Evolutionary conservation across 2,888 invertebrate species (phyloP).

Genomic region (Cerastis leucographa): DNA sequence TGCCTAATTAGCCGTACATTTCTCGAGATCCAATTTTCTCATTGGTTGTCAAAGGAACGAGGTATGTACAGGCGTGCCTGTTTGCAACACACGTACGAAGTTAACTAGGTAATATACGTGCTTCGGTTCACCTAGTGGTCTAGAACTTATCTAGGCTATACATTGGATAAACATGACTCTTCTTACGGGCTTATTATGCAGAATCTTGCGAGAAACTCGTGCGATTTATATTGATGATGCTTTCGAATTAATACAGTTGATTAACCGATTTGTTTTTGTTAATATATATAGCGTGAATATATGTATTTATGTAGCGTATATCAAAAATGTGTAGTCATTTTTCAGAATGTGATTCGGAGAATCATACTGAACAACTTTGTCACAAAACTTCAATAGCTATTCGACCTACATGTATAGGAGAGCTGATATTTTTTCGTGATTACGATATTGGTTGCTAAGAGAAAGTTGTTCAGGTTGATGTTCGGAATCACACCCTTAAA

Average conservation of each 20-base stretch:
- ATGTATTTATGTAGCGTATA: not conserved
- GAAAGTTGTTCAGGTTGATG: no score
- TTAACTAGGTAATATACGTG: constrained; percentile 59
- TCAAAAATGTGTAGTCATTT: not conserved
- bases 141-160: constrained; percentile 49
- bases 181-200: constrained; percentile 48
- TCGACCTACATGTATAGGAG: no score
- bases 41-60: constrained; percentile 28
- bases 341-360: not conserved
- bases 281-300: not conserved
- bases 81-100: constrained; percentile 53
- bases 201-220: constrained; percentile 40
- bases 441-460: no score
- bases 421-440: no score
- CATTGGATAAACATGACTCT: constrained; percentile 61
- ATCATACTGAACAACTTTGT: no score
- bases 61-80: constrained; percentile 35
- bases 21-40: constrained; percentile 13
- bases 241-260: constrained; percentile 19
- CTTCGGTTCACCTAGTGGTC: constrained; percentile 49
- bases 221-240: constrained; percentile 39
- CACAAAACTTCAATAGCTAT: no score
- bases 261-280: not conserved
- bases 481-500: no score
- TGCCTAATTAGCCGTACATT: constrained; percentile 29